Percentiles rank a stretch among this genome's conserved stretches.
Conservation (phyloP, 2,888 invertebrate genomes). For the Norana najaformis region DNA sequence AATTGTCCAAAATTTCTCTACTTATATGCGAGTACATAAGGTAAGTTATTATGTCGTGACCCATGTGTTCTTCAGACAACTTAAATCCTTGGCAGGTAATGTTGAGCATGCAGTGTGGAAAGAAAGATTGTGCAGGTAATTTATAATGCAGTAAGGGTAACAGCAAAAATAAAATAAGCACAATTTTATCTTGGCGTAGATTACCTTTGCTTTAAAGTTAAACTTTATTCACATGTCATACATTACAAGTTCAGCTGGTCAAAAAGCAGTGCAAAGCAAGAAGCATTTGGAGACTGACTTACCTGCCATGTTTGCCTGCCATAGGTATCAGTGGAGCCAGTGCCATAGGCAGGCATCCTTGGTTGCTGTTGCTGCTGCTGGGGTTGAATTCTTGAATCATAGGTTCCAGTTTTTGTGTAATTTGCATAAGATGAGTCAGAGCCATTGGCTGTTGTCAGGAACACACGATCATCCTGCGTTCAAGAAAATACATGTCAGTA, state of each 20-base stretch:
- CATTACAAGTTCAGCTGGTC: not conserved
- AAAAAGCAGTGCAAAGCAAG: not conserved
- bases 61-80: not conserved
- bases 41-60: not conserved
- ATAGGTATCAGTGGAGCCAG: not conserved
- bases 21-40: too few species aligned
- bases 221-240: too few species aligned
- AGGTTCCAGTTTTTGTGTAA: constrained; percentile 5
- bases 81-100: not conserved
- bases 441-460: constrained; percentile 16
- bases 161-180: too few species aligned
- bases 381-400: not conserved
- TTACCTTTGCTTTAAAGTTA: too few species aligned
- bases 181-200: too few species aligned
- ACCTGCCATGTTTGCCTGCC: constrained; percentile 15
- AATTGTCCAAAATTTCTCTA: too few species aligned
- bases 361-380: not conserved
- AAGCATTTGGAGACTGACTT: not conserved
- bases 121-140: not conserved
- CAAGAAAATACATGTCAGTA: not conserved
- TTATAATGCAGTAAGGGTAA: too few species aligned
- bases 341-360: not conserved
- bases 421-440: constrained; percentile 8
- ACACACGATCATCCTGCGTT: constrained; percentile 15
- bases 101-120: not conserved